Evolutionary conservation across 2,888 invertebrate genomes (phyloP).

Genomic region (Synanthedon myopaeformis): DNA sequence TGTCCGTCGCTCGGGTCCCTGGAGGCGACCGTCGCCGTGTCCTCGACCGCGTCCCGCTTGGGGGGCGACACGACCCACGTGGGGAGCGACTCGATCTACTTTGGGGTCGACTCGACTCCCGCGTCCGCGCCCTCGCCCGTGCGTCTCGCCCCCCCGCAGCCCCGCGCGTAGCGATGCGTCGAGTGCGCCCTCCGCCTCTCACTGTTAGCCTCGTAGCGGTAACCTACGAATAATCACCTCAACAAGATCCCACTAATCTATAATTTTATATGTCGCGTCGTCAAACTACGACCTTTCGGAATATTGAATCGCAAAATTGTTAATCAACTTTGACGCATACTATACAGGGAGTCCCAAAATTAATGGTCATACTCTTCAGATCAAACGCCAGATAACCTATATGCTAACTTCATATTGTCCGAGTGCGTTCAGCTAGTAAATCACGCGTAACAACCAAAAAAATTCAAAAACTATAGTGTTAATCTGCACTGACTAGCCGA

Average conservation of each 20-base stretch:
- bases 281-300: too few species aligned
- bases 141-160: slow-evolving; percentile 13
- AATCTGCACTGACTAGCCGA: too few species aligned
- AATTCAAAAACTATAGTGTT: too few species aligned
- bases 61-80: neutral
- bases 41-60: slow-evolving; percentile 8
- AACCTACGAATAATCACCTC: neutral
- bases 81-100: neutral
- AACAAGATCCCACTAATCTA: neutral
- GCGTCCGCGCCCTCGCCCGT: neutral
- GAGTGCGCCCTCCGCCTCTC: slow-evolving; percentile 12
- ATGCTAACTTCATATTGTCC: too few species aligned
- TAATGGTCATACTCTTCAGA: too few species aligned
- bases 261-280: neutral
- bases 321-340: too few species aligned
- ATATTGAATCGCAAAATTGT: too few species aligned
- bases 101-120: slow-evolving; percentile 2
- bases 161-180: slow-evolving; percentile 22
- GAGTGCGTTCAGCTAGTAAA: too few species aligned
- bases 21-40: slow-evolving; percentile 14
- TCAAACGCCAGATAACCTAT: too few species aligned
- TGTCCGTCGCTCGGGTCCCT: slow-evolving; percentile 33
- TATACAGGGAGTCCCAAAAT: too few species aligned
- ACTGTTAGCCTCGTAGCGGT: neutral
- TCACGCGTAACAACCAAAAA: too few species aligned